Conservation (phyloP, 2,888 invertebrate genomes). For the Tachina grossa region DNA sequence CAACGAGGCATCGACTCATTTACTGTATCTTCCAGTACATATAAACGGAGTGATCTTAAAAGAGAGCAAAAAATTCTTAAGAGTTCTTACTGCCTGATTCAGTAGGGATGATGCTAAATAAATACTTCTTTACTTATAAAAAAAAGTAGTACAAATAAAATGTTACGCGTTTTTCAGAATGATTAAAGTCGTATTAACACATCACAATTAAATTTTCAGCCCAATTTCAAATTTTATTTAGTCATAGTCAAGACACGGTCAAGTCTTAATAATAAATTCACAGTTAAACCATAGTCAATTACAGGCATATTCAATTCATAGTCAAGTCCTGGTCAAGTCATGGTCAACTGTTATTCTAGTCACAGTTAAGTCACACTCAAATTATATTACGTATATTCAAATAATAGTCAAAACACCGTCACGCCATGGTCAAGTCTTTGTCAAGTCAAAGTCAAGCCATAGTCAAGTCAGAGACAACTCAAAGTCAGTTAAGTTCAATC, state of each 20-base stretch:
- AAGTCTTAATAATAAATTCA: not conserved
- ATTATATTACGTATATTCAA: not conserved
- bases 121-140: not conserved
- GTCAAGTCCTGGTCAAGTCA: not conserved
- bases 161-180: too few relatives aligned
- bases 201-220: not conserved
- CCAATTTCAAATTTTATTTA: not conserved
- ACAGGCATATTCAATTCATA: not conserved
- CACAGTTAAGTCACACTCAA: not conserved
- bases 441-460: not conserved
- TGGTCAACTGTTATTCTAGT: too few relatives aligned
- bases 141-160: slow-evolving; percentile 6
- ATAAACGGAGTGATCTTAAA: not conserved
- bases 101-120: not conserved
- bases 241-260: not conserved
- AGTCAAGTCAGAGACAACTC: not conserved
- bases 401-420: too few relatives aligned
- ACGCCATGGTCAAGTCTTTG: not conserved
- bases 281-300: not conserved
- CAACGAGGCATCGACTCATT: slow-evolving; percentile 70
- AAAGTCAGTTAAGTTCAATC: not conserved
- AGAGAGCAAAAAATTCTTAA: not conserved
- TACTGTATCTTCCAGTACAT: slow-evolving; percentile 36
- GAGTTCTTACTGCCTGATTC: not conserved
- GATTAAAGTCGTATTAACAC: not conserved